Conservation (phyloP, 2,113 vertebrate genomes). For the Antechinus flavipes region DNA sequence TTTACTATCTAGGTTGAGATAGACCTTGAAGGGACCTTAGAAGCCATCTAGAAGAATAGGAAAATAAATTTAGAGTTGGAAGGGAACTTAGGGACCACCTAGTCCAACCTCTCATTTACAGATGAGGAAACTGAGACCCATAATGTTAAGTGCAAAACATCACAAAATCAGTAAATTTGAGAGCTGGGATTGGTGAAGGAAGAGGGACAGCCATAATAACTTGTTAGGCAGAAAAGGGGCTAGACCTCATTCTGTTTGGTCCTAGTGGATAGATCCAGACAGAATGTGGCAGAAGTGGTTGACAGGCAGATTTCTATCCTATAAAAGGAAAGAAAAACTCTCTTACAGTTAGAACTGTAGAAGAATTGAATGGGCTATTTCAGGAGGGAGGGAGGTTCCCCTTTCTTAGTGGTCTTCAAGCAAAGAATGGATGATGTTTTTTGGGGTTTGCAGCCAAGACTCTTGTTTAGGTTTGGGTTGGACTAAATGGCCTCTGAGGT, state of each 20-base stretch:
- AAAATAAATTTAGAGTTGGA: neutral
- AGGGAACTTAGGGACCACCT: neutral
- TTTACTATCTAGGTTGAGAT: neutral
- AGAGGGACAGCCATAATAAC: neutral
- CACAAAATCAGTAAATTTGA: neutral
- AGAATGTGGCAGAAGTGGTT: neutral
- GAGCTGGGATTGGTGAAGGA: neutral
- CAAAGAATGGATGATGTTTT: neutral
- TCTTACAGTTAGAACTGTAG: neutral
- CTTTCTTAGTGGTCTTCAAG: neutral
- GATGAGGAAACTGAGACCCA: neutral
- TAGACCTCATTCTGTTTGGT: neutral
- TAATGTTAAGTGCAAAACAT: neutral
- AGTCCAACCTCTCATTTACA: neutral
- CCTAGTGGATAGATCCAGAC: neutral
- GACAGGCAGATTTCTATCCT: neutral
- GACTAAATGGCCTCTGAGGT: neutral
- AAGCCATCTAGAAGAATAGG: neutral
- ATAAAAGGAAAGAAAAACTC: neutral
- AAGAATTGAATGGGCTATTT: neutral
- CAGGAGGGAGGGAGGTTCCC: neutral
- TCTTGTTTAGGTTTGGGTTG: neutral
- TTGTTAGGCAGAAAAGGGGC: neutral
- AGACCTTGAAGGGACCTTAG: constrained; percentile 4
- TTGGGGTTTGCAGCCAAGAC: neutral